Evolutionary conservation across 2,113 vertebrate genomes (phyloP).

Genomic region (Neodontobutis hainanensis): DNA sequence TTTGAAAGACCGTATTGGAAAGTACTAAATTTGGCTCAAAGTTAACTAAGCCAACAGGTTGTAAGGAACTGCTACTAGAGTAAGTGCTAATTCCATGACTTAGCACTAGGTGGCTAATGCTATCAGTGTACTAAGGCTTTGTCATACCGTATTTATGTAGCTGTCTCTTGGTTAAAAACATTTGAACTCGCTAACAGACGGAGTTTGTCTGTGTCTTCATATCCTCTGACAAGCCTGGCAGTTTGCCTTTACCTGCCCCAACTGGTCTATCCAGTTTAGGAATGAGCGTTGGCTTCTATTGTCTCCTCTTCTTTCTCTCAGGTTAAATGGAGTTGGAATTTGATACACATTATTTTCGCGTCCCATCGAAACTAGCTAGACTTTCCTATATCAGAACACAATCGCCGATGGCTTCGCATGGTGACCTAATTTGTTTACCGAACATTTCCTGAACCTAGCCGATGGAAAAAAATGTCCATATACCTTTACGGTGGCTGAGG

Average conservation of each 20-base stretch:
- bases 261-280: slow-evolving; percentile 95
- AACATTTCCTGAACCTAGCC: slow-evolving; percentile 50
- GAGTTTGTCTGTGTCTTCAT: slow-evolving; percentile 63
- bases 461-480: slow-evolving; percentile 30
- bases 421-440: slow-evolving; percentile 45
- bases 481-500: slow-evolving; percentile 38
- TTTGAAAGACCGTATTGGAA: slow-evolving; percentile 41
- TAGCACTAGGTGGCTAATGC: neutral
- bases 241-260: slow-evolving; percentile 88
- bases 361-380: slow-evolving; percentile 68
- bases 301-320: slow-evolving; percentile 76
- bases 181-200: slow-evolving; percentile 46
- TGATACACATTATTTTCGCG: slow-evolving; percentile 78
- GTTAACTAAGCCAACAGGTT: slow-evolving; percentile 44
- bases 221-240: slow-evolving; percentile 80
- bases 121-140: slow-evolving; percentile 19
- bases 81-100: slow-evolving; percentile 20
- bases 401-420: slow-evolving; percentile 30
- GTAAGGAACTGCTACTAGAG: slow-evolving; percentile 18
- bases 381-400: slow-evolving; percentile 39
- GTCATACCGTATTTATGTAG: slow-evolving; percentile 36
- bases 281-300: slow-evolving; percentile 88
- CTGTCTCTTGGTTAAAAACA: slow-evolving; percentile 27
- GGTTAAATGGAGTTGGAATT: slow-evolving; percentile 82
- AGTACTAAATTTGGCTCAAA: neutral